Conservation (phyloP, 2,797 vertebrate species). For the Thunnus albacares region DNA sequence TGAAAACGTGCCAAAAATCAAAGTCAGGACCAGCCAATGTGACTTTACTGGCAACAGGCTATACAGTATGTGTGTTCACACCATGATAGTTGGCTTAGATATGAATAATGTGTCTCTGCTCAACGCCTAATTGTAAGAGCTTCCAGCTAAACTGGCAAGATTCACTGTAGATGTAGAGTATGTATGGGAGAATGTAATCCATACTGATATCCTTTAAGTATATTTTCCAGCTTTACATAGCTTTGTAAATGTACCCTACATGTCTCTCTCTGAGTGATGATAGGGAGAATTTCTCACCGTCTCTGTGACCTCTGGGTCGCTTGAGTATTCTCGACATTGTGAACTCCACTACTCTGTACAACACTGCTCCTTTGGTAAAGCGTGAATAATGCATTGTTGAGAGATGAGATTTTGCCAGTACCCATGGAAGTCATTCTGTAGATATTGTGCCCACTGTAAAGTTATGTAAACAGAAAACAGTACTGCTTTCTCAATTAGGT, state of each 20-base stretch:
- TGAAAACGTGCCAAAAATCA: constrained; percentile 76
- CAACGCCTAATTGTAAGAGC: constrained; percentile 52
- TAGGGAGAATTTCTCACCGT: constrained; percentile 12
- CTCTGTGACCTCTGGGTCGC: constrained; percentile 36
- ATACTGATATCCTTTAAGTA: constrained; percentile 35
- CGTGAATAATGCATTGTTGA: neutral
- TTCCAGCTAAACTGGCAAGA: constrained; percentile 53
- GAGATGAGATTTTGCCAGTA: constrained; percentile 20
- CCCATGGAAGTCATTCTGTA: constrained; percentile 16
- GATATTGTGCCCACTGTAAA: constrained; percentile 40
- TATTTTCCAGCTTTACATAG: constrained; percentile 40
- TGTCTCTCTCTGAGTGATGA: constrained; percentile 19
- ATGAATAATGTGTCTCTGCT: constrained; percentile 53
- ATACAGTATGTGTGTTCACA: constrained; percentile 65
- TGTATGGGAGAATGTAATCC: constrained; percentile 21
- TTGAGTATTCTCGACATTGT: constrained; percentile 4
- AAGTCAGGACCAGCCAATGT: constrained; percentile 70
- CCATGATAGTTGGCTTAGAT: constrained; percentile 65
- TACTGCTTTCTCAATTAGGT: constrained; percentile 52
- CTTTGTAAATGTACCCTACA: constrained; percentile 23
- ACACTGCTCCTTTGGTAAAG: constrained; percentile 7
- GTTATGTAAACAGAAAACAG: constrained; percentile 50
- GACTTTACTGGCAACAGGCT: constrained; percentile 72
- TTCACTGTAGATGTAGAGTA: constrained; percentile 40
- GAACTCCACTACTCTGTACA: constrained; percentile 2